phyloP scores from a whole-genome alignment of 2,888 invertebrate genomes.

The Acrocyrtus sp. region DNA sequence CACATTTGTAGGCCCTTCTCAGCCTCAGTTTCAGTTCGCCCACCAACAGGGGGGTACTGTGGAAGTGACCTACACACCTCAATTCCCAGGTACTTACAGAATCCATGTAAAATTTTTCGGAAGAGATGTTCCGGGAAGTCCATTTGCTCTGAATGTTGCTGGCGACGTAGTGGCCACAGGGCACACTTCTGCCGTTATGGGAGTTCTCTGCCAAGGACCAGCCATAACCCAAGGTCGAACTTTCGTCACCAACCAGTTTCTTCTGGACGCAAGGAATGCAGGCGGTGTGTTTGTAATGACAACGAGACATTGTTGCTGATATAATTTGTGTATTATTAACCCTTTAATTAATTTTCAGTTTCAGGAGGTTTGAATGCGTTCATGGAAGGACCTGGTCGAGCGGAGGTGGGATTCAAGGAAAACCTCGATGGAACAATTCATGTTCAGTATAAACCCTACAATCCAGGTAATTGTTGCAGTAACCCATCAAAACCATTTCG shows the following conservation, averaged over 20 bases:
- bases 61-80: slow-evolving; percentile 58
- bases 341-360: too few relatives aligned
- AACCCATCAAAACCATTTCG: too few relatives aligned
- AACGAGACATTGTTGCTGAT: too few relatives aligned
- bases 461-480: too few relatives aligned
- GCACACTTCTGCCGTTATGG: slow-evolving; percentile 55
- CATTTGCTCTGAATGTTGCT: slow-evolving; percentile 57
- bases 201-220: slow-evolving; percentile 57
- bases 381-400: slow-evolving; percentile 62
- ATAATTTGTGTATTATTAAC: too few relatives aligned
- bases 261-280: slow-evolving; percentile 60
- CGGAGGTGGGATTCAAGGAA: slow-evolving; percentile 63
- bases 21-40: slow-evolving; percentile 57
- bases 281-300: too few relatives aligned
- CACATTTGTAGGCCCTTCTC: slow-evolving; percentile 57
- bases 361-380: slow-evolving; percentile 62
- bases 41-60: slow-evolving; percentile 58
- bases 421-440: slow-evolving; percentile 59
- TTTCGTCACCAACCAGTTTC: slow-evolving; percentile 59
- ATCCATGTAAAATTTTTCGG: slow-evolving; percentile 62
- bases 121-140: slow-evolving; percentile 59
- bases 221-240: slow-evolving; percentile 58
- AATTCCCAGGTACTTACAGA: slow-evolving; percentile 59
- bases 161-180: slow-evolving; percentile 56
- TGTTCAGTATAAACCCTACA: slow-evolving; percentile 62